Base-by-base conservation (phyloP, 2,888 invertebrate genomes). In the Hipparchia sbordonii region DNA sequence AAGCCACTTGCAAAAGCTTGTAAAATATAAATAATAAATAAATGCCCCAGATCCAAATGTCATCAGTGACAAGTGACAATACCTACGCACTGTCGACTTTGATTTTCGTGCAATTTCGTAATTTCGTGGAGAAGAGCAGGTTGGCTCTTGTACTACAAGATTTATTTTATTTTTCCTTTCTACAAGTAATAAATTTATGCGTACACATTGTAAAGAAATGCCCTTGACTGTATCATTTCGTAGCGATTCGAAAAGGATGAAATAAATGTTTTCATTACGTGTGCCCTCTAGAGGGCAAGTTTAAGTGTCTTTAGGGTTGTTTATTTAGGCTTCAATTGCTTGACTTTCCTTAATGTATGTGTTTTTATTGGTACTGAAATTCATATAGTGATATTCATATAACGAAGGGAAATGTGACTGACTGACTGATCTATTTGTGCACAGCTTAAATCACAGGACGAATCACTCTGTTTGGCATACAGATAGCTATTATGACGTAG, bases 261-360 rank as follows among this genome's bases (percentile, higher is more conserved):
- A 51, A 51, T 10, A 46, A 63, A 54, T 13, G 9, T 13, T 45
- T n/a, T 23, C 56, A 61, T 72, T 67, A 48, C 9, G 10, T 13
- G 57, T 52, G 56, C 12, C 63, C 68, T 68, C 52, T 10, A 10
- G 45, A 63, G 63, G 57, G 6, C 63, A 57, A 68, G 63, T 62
- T 45, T 56, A 60, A 56, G 46, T 46, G 63, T 9, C 48, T 13
- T 23, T 23, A 23, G 23, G 23, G 48, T 63, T 63, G 23, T 61
- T 46, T 61, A n/a, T 39, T 39, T 46, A 45, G 45, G n/a, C 7
- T 46, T 12, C 46, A 46, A 46, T 61, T n/a, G 6, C n/a, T 13
- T 2, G 5, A 45, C 12, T 45, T 46, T n/a, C 10, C 33, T 10
- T 12, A 56, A 52, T n/a, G n/a, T 54, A 54, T 54, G 54, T 54